Evolutionary conservation across 2,797 vertebrate species (phyloP).

Genomic region (Chrosomus eos): DNA sequence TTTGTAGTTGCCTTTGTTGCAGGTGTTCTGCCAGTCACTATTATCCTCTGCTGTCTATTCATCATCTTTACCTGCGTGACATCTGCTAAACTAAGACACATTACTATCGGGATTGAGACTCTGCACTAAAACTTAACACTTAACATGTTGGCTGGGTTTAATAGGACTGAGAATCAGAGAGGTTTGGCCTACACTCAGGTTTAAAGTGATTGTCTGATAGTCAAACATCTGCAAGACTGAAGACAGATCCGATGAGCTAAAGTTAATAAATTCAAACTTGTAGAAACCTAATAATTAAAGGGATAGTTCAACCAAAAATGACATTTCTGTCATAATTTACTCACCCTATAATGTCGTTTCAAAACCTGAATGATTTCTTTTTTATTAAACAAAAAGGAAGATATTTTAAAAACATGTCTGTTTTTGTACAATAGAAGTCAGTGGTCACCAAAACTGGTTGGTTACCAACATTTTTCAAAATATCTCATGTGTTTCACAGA

Average conservation of each 20-base stretch:
- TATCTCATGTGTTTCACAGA: not conserved
- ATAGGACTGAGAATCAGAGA: not conserved
- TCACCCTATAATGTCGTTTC: not conserved
- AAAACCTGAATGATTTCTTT: not conserved
- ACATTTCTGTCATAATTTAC: not conserved
- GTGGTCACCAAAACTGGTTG: not conserved
- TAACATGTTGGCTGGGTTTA: conserved; percentile 9
- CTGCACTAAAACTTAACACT: not conserved
- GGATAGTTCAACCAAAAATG: not conserved
- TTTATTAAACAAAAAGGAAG: not conserved
- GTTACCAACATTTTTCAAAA: not conserved
- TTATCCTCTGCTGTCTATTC: conserved; percentile 74
- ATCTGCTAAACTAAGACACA: conserved; percentile 74
- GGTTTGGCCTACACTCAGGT: not conserved
- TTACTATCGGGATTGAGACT: conserved; percentile 55
- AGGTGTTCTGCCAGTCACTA: conserved; percentile 86
- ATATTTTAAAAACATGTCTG: not conserved
- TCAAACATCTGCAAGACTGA: conserved; percentile 6
- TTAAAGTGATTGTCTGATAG: not conserved
- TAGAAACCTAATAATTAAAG: not conserved
- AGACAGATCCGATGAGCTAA: not conserved
- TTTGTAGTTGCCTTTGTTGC: conserved; percentile 86
- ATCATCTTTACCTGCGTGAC: conserved; percentile 77
- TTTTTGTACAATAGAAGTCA: not conserved
- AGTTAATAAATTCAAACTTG: not conserved